Evolutionary conservation across 2,113 vertebrate species (phyloP).

Genomic region (Syngnathus scovelli): DNA sequence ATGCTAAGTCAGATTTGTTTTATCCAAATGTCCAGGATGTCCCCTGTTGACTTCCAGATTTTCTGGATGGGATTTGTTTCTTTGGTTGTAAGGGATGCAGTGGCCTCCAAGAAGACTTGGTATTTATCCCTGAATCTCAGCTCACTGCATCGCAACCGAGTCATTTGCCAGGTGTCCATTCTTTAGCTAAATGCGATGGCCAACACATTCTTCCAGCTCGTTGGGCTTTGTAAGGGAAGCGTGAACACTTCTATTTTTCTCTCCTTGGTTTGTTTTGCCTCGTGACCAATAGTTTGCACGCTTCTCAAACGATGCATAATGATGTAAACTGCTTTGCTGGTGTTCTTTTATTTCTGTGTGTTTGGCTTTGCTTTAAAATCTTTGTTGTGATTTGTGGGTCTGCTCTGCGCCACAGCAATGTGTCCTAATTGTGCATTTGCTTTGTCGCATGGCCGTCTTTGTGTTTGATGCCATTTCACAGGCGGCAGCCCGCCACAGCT

Average conservation of each 20-base stretch:
- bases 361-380: constrained; percentile 41
- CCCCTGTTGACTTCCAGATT: constrained; percentile 4
- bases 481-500: constrained; percentile 62
- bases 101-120: constrained; percentile 33
- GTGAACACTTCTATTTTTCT: constrained; percentile 3
- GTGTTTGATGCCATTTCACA: constrained; percentile 71
- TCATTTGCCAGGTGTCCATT: constrained; percentile 72
- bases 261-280: constrained; percentile 12
- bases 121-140: constrained; percentile 58
- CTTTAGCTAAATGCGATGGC: constrained; percentile 57
- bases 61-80: constrained; percentile 18
- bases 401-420: constrained; percentile 51
- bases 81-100: constrained; percentile 59
- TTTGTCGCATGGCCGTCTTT: constrained; percentile 64
- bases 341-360: constrained; percentile 11
- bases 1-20: no score
- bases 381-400: constrained; percentile 57
- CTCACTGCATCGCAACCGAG: constrained; percentile 64
- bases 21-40: no score
- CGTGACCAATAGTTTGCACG: constrained; percentile 30
- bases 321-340: constrained; percentile 33
- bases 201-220: constrained; percentile 70
- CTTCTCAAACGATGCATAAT: constrained; percentile 44
- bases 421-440: constrained; percentile 68
- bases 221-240: constrained; percentile 69